Evolutionary conservation across 2,888 invertebrate genomes (phyloP).

Genomic region (Metopia argyrocephala): DNA sequence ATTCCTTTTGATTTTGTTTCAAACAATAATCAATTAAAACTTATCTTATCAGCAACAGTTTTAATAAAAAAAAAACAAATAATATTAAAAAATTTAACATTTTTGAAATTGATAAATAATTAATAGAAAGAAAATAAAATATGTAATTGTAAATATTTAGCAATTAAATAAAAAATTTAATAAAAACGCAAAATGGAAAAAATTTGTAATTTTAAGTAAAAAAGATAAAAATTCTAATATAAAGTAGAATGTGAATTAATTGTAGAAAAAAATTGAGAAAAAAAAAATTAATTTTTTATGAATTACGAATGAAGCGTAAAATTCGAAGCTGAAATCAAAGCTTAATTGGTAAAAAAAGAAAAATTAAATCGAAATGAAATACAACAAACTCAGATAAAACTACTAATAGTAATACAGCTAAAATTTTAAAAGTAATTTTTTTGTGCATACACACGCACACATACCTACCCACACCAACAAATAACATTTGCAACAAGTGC

Average conservation of each 20-base stretch:
- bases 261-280: background rate
- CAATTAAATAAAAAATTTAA: background rate
- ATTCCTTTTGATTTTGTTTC: constrained; percentile 53
- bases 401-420: no score
- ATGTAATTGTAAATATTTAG: background rate
- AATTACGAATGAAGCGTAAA: constrained; percentile 44
- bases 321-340: background rate
- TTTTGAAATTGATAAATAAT: background rate
- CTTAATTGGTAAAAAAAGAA: no score
- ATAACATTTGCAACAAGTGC: constrained; percentile 1
- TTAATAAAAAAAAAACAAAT: constrained; percentile 21
- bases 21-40: constrained; percentile 41
- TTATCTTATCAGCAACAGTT: constrained; percentile 39
- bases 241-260: constrained; percentile 55
- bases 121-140: background rate
- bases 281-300: background rate
- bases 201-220: constrained; percentile 52
- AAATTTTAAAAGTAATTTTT: background rate
- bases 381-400: constrained; percentile 27
- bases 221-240: constrained; percentile 34
- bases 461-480: background rate
- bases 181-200: constrained; percentile 12
- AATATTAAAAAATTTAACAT: constrained; percentile 18
- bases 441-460: no score
- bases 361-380: constrained; percentile 46